Evolutionary conservation across 2,888 invertebrate species (phyloP), one percentile per base, ranked within the genome.

Genomic region (Drosophila bunnanda): DNA sequence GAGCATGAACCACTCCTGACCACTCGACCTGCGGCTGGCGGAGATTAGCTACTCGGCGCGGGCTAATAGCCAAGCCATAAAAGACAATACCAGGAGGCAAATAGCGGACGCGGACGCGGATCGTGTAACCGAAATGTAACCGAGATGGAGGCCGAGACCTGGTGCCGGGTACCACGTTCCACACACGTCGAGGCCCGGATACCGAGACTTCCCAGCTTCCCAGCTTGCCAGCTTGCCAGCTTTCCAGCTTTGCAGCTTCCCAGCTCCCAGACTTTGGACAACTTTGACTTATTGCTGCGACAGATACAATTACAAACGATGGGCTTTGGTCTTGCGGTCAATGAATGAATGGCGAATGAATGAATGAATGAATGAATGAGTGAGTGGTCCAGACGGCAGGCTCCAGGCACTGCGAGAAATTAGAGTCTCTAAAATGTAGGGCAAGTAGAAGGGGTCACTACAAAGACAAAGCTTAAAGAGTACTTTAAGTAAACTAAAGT

Each of bases 251-350:
- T n/a, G n/a, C 25, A 44, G 44, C 44, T n/a, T 28, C 28, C 17
- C 56, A 43, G 36, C 28, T 15, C 50, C 50, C 30, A 48, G 59
- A 62, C 46, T 53, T 41, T 25, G 34, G 82, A 79, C 82, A 80
- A 75, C 78, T 66, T 78, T 84, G 79, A 86, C 75, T 85, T 85
- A 85, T 85, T 84, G 87, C 82, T 84, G 75, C 75, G 71, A 82
- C 82, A 86, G 86, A 85, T 85, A 86, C 85, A 86, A 85, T 85
- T 85, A 85, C 86, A 72, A 83, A 66, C 82, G 81, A 75, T 82
- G 52, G 43, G 41, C 55, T 52, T 41, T 22, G 53, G 70, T 67
- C 66, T 76, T 83, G 83, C 85, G 83, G 83, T 83, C 83, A 83
- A 73, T 77, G 73, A 75, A 77, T 82, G 84, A 74, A 68, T 69